These are phyloP conservation scores for Penaeus japonicus DNA, from an alignment of 1,140 invertebrate species.

Conservation along the genomic window DNA sequence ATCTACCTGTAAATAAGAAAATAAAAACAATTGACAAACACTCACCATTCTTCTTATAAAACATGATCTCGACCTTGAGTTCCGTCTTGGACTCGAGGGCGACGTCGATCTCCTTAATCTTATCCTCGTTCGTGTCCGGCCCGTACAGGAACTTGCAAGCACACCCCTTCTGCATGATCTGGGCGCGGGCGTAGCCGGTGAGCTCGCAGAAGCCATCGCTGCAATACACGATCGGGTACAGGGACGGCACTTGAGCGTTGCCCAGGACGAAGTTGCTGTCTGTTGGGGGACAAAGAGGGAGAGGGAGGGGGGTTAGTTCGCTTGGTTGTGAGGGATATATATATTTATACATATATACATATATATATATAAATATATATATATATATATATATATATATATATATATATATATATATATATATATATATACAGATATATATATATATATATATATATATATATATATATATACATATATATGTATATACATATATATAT, in stretches of 20 bases:
- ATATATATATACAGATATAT: no score
- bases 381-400: neutral
- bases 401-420: no score
- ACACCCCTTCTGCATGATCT: slow-evolving; percentile 97
- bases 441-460: no score
- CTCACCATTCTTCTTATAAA: slow-evolving; percentile 95
- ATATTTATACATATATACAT: neutral
- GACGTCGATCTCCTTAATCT: slow-evolving; percentile 87
- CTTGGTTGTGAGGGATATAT: neutral
- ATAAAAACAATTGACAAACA: slow-evolving; percentile 22
- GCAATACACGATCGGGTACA: slow-evolving; percentile 96
- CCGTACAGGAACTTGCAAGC: slow-evolving; percentile 96
- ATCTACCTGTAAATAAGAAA: neutral
- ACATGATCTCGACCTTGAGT: slow-evolving; percentile 90
- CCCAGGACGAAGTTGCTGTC: slow-evolving; percentile 98
- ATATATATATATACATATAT: no score
- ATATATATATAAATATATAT: neutral
- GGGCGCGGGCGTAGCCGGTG: slow-evolving; percentile 90
- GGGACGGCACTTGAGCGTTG: slow-evolving; percentile 88
- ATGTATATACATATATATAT: no score
- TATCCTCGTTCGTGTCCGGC: slow-evolving; percentile 85
- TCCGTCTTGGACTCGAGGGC: slow-evolving; percentile 89
- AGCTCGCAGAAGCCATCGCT: slow-evolving; percentile 97
- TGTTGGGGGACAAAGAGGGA: slow-evolving; percentile 65
- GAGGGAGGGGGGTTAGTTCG: neutral